phyloP scores from a whole-genome alignment of 1,140 invertebrate genomes.

The Mycetomoellerius zeteki region DNA sequence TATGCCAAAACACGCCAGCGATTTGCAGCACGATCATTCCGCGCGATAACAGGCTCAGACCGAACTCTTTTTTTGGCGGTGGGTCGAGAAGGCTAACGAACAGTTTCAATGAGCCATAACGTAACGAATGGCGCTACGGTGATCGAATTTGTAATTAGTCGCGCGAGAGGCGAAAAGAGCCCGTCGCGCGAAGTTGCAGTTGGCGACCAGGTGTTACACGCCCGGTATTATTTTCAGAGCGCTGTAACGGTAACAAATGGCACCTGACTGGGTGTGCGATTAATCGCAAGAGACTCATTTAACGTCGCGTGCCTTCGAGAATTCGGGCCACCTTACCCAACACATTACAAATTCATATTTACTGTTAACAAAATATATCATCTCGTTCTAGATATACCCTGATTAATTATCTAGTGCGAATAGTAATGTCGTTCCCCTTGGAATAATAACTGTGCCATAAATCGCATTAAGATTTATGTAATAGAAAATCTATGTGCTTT shows the following conservation, averaged over 20 bases:
- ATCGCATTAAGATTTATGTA: conserved; percentile 22
- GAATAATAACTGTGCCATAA: conserved; percentile 46
- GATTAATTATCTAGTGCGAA: conserved; percentile 54
- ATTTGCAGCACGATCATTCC: conserved; percentile 27
- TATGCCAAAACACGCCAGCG: not conserved
- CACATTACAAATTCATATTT: conserved; percentile 63
- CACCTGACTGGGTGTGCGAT: conserved; percentile 68
- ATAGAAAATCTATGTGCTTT: conserved; percentile 25
- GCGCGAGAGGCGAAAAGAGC: conserved; percentile 48
- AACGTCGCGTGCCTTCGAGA: conserved; percentile 65
- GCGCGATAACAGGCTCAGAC: not conserved
- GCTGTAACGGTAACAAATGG: conserved; percentile 67
- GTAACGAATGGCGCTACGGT: conserved; percentile 38
- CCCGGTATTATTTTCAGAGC: conserved; percentile 68
- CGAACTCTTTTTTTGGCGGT: not conserved
- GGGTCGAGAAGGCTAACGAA: conserved; percentile 25
- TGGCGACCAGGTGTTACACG: conserved; percentile 73
- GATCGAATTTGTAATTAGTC: conserved; percentile 66
- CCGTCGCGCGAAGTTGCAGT: conserved; percentile 63
- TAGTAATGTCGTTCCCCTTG: conserved; percentile 21
- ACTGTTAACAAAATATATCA: conserved; percentile 51
- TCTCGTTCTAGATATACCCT: conserved; percentile 10
- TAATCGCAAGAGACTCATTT: conserved; percentile 74
- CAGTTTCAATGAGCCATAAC: conserved; percentile 56
- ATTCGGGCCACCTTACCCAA: conserved; percentile 58